Conservation (phyloP, 2,888 invertebrate genomes). For the Loripinus fragilis region DNA sequence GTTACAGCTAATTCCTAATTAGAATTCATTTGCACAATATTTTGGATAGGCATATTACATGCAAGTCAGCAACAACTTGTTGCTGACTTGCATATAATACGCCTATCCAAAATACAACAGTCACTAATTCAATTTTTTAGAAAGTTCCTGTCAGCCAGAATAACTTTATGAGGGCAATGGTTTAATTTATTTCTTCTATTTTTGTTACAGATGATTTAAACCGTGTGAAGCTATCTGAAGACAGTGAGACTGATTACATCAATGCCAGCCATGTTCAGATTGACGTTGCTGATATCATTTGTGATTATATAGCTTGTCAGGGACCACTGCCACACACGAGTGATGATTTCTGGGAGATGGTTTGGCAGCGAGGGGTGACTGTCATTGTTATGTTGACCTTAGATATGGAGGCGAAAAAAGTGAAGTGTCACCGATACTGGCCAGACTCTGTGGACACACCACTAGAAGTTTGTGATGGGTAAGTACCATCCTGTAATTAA, state of each 20-base stretch:
- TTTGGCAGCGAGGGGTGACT: constrained; percentile 96
- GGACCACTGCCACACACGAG: constrained; percentile 96
- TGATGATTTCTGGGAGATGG: constrained; percentile 98
- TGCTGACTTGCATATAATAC: too few relatives aligned
- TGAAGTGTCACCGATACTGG: constrained; percentile 99
- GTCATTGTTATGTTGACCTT: constrained; percentile 94
- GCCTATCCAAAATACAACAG: too few relatives aligned
- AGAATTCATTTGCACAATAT: too few relatives aligned
- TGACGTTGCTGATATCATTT: constrained; percentile 60
- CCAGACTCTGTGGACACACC: constrained; percentile 85
- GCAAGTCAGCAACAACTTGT: too few relatives aligned
- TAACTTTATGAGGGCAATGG: too few relatives aligned
- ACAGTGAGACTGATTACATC: constrained; percentile 75
- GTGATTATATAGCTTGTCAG: constrained; percentile 80
- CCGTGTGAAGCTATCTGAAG: constrained; percentile 70
- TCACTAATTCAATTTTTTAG: too few relatives aligned
- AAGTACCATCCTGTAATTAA: too few relatives aligned
- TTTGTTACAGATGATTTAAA: constrained; percentile 77
- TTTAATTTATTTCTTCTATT: too few relatives aligned
- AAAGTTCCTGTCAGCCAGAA: too few relatives aligned
- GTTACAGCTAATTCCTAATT: too few relatives aligned
- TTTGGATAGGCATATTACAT: too few relatives aligned
- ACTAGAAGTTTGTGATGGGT: constrained; percentile 68
- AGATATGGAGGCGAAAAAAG: constrained; percentile 94
- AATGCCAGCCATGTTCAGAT: constrained; percentile 79